phyloP scores from a whole-genome alignment of 2,113 vertebrate genomes.

The Herpetotheres cachinnans region DNA sequence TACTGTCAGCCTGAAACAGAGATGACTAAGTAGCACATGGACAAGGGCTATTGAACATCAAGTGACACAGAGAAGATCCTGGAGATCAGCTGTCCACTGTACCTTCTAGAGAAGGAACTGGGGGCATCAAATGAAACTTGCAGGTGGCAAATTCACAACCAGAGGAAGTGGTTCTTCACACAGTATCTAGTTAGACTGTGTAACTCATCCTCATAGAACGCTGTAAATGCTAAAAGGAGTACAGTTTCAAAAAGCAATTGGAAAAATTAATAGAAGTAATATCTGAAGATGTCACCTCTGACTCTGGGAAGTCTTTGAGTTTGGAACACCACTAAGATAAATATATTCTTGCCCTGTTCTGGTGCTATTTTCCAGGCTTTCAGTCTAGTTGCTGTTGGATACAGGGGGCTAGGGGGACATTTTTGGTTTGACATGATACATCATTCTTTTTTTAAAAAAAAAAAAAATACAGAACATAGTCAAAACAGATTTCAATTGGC shows the following conservation, averaged over 20 bases:
- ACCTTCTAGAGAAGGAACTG: background rate
- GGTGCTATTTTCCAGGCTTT: background rate
- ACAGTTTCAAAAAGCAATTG: background rate
- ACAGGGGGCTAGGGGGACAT: too few relatives aligned
- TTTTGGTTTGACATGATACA: background rate
- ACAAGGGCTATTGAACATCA: background rate
- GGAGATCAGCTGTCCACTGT: background rate
- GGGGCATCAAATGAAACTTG: background rate
- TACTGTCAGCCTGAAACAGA: background rate
- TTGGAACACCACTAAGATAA: background rate
- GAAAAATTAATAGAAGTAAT: background rate
- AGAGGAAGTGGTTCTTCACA: background rate
- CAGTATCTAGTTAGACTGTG: background rate
- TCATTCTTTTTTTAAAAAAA: background rate
- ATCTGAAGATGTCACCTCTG: background rate
- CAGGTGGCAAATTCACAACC: background rate
- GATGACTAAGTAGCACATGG: background rate
- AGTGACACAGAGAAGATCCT: background rate
- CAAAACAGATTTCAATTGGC: background rate
- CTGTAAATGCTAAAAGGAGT: background rate
- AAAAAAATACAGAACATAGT: background rate
- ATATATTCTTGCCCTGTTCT: background rate
- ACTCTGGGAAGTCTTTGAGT: background rate
- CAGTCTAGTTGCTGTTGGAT: background rate
- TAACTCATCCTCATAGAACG: background rate